These are phyloP conservation scores for Drosophila rellima DNA, from an alignment of 2,888 invertebrate genomes.

Conservation along the genomic window DNA sequence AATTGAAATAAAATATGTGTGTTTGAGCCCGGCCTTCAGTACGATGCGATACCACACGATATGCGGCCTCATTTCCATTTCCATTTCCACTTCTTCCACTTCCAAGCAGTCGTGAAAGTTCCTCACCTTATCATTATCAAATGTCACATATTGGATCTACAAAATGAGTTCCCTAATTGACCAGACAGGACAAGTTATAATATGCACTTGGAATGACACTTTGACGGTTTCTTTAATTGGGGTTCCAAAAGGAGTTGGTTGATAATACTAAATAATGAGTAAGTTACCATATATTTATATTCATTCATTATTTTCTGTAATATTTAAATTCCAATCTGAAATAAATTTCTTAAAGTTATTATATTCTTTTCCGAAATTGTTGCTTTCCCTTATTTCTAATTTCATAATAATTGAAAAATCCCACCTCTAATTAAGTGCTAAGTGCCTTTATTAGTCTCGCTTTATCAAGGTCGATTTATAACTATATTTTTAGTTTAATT, in stretches of 20 bases:
- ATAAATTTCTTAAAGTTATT: neutral
- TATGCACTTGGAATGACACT: neutral
- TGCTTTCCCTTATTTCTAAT: neutral
- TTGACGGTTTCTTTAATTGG: constrained; percentile 22
- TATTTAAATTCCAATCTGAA: neutral
- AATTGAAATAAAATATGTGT: constrained; percentile 72
- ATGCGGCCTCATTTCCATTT: constrained; percentile 24
- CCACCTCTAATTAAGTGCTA: constrained; percentile 17
- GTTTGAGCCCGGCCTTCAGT: constrained; percentile 8
- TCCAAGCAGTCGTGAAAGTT: constrained; percentile 55
- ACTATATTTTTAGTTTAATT: constrained; percentile 31
- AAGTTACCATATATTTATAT: neutral
- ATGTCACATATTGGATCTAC: constrained; percentile 37
- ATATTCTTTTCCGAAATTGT: neutral
- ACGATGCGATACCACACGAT: constrained; percentile 8
- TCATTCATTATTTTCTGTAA: neutral
- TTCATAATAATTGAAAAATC: neutral
- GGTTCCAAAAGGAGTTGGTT: neutral
- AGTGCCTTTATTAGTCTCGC: constrained; percentile 14
- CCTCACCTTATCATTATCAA: constrained; percentile 52
- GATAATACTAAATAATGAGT: constrained; percentile 3
- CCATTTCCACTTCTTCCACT: constrained; percentile 28
- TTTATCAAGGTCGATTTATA: constrained; percentile 15
- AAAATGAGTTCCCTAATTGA: constrained; percentile 46
- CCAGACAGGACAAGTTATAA: constrained; percentile 34